Conservation (phyloP, 2,888 invertebrate genomes). For the Carpatolechia fugitivella region DNA sequence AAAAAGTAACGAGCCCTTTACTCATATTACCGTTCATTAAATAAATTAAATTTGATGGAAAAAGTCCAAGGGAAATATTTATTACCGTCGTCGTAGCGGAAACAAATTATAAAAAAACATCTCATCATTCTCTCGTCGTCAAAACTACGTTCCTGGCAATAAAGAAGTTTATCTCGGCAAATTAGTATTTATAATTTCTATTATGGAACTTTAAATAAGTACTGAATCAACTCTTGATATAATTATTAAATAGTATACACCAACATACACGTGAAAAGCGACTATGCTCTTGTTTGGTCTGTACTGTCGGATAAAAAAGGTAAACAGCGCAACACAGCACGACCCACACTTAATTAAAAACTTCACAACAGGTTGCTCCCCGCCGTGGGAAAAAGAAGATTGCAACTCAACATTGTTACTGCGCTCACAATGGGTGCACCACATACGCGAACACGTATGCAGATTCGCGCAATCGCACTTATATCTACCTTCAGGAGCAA, state of each 20-base stretch:
- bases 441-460: neutral
- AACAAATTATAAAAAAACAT: constrained; percentile 23
- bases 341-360: constrained; percentile 68
- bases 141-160: too few species aligned
- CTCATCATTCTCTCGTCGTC: too few species aligned
- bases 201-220: too few species aligned
- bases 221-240: too few species aligned
- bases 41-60: constrained; percentile 38
- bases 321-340: constrained; percentile 39
- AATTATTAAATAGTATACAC: too few species aligned
- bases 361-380: constrained; percentile 69
- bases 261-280: too few species aligned
- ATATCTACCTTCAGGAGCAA: too few species aligned
- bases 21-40: constrained; percentile 36
- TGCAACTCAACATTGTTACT: constrained; percentile 17
- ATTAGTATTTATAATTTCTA: too few species aligned
- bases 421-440: constrained; percentile 28
- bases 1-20: neutral
- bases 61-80: constrained; percentile 24
- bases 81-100: constrained; percentile 26
- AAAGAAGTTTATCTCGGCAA: too few species aligned
- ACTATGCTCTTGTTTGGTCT: neutral
- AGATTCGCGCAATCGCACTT: neutral
- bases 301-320: constrained; percentile 30
- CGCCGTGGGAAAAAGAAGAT: constrained; percentile 38